Evolutionary conservation across 35 echinoderm and acorn worm species (phyloP), one percentile per base, ranked within the genome.

Genomic region (Ophioderma brevispina): DNA sequence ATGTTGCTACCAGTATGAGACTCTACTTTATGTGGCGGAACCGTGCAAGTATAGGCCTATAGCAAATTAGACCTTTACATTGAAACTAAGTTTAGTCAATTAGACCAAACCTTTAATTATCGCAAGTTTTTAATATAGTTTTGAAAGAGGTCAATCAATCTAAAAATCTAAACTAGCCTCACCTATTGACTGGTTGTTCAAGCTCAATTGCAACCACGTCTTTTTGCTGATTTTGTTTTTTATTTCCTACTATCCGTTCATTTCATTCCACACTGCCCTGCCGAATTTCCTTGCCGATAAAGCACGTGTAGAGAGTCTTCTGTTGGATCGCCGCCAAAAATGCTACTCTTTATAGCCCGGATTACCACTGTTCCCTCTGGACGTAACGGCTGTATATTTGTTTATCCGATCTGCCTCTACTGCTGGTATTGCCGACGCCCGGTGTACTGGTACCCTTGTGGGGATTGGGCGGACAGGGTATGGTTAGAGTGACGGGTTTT

Each of bases 381-480:
- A 25, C 82, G 89, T 14, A 94, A 85, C 33, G 81, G 84, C 37
- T 78, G 38, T 8, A 36, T 76, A 28, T 55, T 40, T 0, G 82
- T 18, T 70, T 70, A 13, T 70, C 59, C 18, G 25, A 37, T 38
- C 31, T 94, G 86, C 77, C 77, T 28, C 36, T 52, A 19, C 33
- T 43, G 30, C 76, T 55, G 1, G 32, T 13, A 4, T 40, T 46
- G 0, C 8, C 33, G 31, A 14, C 59, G 21, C 18, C 28, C 18
- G 43, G 49, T 1, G 84, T 8, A 38, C 41, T 81, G 13, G 52
- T 77, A 33, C 39, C 52, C 79, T 98, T 98, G 46, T 81, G 80
- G 1, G 96, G 96, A 86, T 98, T 98, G 0, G 96, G 96, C 33
- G 96, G 93, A 35, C 93, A 95, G 43, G 93, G 89, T 28, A 98